A percentile compares a stretch with the other conserved stretches of the same genome.
These are phyloP conservation scores for Xanthostigma xanthostigma DNA, from an alignment of 2,888 invertebrate species.

Conservation along the genomic window DNA sequence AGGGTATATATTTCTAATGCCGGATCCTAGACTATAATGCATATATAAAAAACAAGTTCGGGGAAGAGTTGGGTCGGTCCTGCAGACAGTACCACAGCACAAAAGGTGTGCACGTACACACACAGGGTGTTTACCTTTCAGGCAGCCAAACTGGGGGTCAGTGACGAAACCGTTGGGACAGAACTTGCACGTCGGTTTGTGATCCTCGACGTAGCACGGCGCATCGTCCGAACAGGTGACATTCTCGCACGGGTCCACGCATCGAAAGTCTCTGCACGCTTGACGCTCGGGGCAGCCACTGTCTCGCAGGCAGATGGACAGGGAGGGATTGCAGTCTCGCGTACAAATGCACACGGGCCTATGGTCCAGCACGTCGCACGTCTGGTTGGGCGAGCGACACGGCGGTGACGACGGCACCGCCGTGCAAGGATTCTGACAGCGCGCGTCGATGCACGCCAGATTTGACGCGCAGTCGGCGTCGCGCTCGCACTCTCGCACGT, in stretches of 20 bases:
- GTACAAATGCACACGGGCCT: constrained; percentile 75
- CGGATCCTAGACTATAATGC: too few relatives aligned
- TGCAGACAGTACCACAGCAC: constrained; percentile 16
- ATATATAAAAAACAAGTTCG: constrained; percentile 25
- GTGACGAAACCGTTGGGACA: constrained; percentile 87
- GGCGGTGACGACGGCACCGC: constrained; percentile 41
- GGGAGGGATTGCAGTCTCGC: constrained; percentile 71
- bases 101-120: too few relatives aligned
- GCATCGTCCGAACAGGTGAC: constrained; percentile 72
- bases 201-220: constrained; percentile 88
- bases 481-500: constrained; percentile 61
- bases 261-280: constrained; percentile 78
- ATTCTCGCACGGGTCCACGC: constrained; percentile 78
- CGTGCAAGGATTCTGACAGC: constrained; percentile 78
- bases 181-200: constrained; percentile 90
- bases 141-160: constrained; percentile 85
- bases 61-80: constrained; percentile 11
- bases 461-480: constrained; percentile 76
- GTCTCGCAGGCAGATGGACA: constrained; percentile 80
- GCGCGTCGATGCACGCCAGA: constrained; percentile 67
- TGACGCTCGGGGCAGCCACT: constrained; percentile 73
- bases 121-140: constrained; percentile 67
- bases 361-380: constrained; percentile 79
- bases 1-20: too few relatives aligned
- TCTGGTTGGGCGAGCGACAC: constrained; percentile 61